Evolutionary conservation across 2,797 vertebrate genomes (phyloP), one percentile per base, ranked within the genome.

Genomic region (Microhierax caerulescens): DNA sequence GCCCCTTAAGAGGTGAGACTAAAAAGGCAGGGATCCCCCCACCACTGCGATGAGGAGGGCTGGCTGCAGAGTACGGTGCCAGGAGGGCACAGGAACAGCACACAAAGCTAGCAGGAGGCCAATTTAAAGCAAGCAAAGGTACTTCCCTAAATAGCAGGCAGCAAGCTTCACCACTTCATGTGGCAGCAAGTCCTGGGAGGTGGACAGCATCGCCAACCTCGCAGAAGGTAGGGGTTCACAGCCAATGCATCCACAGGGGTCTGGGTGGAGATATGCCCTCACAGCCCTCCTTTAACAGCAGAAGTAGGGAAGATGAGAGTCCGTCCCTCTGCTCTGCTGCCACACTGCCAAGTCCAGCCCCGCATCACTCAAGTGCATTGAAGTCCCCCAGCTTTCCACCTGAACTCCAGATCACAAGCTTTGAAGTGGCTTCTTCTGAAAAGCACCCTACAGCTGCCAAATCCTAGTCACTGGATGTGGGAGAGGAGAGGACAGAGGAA

Each of bases 201-300:
- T 9, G 14, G 54, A 53, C 8, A 74, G 39, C 36, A 81, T 5
- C 0, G 0, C 21, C 37, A 75, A 36, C 34, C 47, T 45, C 4
- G 0, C 57, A 67, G 15, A 72, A 30, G 9, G 30, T 21, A 32
- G 32, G 9, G 50, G 64, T 2, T 77, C 68, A 23, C 0, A 0
- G 41, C 7, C 7, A 90, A 34, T 13, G 10, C 0, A 0, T 39
- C 32, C 24, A 47, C 23, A 86, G 30, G 54, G 13, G 45, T 37
- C 11, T 1, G 2, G 51, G 11, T 34, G 6, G 34, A 86, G 25
- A 61, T 1, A 9, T 5, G 20, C 6, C 57, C 27, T 78, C 65
- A 28, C 6, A 65, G 17, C 17, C 23, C 28, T 67, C 19, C 30
- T 82, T 27, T 18, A 39, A 22, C 41, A 81, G 57, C 50, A 72